phyloP scores from a whole-genome alignment of 2,888 invertebrate species.

The Tetragnatha montana region DNA sequence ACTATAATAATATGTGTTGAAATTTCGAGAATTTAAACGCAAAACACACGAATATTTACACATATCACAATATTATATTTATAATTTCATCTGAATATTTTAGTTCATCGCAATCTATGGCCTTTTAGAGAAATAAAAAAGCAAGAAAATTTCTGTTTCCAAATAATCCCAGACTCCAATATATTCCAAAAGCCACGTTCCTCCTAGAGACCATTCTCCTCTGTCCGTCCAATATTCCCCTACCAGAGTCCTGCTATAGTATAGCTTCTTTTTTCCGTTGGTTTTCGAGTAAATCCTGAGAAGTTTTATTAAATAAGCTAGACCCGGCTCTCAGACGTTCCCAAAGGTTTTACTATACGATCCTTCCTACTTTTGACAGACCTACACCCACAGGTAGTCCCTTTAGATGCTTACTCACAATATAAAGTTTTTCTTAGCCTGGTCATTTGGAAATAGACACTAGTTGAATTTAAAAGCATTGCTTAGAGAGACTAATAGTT shows the following conservation, averaged over 20 bases:
- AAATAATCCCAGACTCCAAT: neutral
- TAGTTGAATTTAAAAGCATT: no score
- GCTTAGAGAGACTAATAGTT: no score
- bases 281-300: neutral
- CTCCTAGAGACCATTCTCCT: neutral
- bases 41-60: no score
- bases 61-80: no score
- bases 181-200: neutral
- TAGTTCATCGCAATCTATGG: no score
- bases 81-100: no score
- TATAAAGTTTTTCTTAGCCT: no score
- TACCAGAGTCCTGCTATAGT: neutral
- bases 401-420: no score
- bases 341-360: neutral
- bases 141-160: neutral
- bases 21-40: no score
- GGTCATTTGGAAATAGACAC: no score
- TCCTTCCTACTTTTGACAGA: neutral
- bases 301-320: neutral
- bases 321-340: neutral
- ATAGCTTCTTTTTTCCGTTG: neutral
- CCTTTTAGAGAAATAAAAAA: no score
- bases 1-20: no score
- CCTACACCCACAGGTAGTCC: neutral
- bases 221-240: neutral